Conservation (phyloP, 2,888 invertebrate species). For the Acanthopleura granulata region DNA sequence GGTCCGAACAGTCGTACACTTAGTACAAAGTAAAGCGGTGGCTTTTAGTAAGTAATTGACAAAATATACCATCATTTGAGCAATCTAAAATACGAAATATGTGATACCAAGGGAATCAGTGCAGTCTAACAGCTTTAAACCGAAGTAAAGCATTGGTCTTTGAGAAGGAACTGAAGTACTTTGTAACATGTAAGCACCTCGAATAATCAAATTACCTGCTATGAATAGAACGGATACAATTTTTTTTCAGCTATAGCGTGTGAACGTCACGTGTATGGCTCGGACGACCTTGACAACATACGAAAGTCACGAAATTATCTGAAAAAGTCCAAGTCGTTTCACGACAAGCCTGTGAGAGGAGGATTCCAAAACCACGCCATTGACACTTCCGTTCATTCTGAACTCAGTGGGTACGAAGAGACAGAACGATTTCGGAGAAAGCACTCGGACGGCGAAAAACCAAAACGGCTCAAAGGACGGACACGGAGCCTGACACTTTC, state of each 20-base stretch:
- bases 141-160: too few relatives aligned
- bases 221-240: too few relatives aligned
- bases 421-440: background rate
- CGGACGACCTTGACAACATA: background rate
- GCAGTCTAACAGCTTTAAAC: too few relatives aligned
- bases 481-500: background rate
- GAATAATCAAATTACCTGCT: too few relatives aligned
- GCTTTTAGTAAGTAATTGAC: too few relatives aligned
- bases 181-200: too few relatives aligned
- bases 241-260: background rate
- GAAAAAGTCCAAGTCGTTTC: background rate
- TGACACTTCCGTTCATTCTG: conserved; percentile 2
- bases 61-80: background rate
- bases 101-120: too few relatives aligned
- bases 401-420: background rate
- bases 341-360: background rate
- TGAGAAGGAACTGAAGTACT: too few relatives aligned
- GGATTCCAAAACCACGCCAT: conserved; percentile 2
- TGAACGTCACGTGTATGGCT: background rate
- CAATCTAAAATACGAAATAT: too few relatives aligned
- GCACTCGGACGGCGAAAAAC: background rate
- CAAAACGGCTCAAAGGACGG: background rate
- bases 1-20: too few relatives aligned
- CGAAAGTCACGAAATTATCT: background rate
- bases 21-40: too few relatives aligned